Percentiles rank a stretch among this genome's conserved stretches.
Conservation (phyloP, 2,888 invertebrate genomes). For the Himalopsyche kuldschensis region DNA sequence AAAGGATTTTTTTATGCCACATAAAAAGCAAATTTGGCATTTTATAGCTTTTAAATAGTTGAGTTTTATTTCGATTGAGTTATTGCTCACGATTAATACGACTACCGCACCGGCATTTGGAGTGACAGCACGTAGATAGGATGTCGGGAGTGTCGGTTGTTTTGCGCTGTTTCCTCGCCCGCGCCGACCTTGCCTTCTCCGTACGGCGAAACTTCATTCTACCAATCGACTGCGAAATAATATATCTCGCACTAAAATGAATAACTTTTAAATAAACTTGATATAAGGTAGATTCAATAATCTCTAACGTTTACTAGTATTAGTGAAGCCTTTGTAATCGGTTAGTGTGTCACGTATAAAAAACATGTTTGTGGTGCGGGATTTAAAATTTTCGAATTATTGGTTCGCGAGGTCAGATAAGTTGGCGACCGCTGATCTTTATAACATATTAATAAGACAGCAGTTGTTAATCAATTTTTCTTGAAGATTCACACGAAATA, state of each 20-base stretch:
- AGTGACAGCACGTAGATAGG: background rate
- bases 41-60: background rate
- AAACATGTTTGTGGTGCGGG: no score
- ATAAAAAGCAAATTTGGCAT: background rate
- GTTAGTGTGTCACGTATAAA: no score
- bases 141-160: background rate
- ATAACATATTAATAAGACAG: no score
- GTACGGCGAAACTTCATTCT: background rate
- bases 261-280: no score
- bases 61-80: background rate
- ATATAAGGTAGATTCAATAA: no score
- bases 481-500: no score
- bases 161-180: background rate
- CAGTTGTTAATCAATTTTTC: no score
- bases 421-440: no score
- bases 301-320: no score
- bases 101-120: background rate
- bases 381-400: no score
- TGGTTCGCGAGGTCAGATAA: no score
- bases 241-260: background rate
- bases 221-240: background rate
- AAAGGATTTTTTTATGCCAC: background rate
- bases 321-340: no score
- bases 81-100: background rate
- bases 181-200: background rate